Evolutionary conservation across 2,888 invertebrate species (phyloP).

Genomic region (Teleogryllus oceanicus): DNA sequence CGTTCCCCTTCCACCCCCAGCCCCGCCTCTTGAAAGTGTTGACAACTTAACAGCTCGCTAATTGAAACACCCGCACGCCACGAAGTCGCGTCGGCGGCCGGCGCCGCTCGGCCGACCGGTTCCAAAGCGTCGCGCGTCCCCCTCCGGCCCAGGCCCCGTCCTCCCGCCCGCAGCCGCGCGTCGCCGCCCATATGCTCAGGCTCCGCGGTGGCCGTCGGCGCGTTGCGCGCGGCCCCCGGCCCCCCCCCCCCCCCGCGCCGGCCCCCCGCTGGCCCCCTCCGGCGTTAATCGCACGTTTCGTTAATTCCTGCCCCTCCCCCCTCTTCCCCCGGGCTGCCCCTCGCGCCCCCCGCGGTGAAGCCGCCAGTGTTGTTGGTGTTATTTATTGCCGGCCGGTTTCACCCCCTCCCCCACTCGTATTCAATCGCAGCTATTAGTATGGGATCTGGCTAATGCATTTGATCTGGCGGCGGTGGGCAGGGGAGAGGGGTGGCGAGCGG

Average conservation of each 20-base stretch:
- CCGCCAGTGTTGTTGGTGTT: not conserved
- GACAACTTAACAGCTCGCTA: not conserved
- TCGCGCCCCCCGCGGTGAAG: not conserved
- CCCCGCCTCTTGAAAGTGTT: not conserved
- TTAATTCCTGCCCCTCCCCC: not conserved
- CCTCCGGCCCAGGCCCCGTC: not conserved
- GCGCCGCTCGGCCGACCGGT: not conserved
- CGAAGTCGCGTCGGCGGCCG: not conserved
- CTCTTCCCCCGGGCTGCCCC: not conserved
- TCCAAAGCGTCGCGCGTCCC: not conserved
- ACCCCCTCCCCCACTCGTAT: not conserved
- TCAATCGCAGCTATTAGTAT: slow-evolving; percentile 1
- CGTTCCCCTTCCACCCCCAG: not conserved
- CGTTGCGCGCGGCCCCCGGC: not conserved
- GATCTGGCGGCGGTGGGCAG: not conserved
- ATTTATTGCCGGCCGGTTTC: slow-evolving; percentile 9
- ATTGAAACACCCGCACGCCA: not conserved
- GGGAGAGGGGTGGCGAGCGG: too few relatives aligned
- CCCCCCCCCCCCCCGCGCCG: not conserved
- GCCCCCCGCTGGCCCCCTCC: not conserved
- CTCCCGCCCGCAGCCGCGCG: not conserved
- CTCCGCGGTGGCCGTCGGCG: not conserved
- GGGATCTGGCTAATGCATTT: not conserved
- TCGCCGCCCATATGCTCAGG: not conserved
- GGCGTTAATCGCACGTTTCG: slow-evolving; percentile 18